These are phyloP conservation scores for Pelagia noctiluca DNA, from an alignment of 30 jellyfish, hydroid and myxozoan genomes.

Conservation along the genomic window DNA sequence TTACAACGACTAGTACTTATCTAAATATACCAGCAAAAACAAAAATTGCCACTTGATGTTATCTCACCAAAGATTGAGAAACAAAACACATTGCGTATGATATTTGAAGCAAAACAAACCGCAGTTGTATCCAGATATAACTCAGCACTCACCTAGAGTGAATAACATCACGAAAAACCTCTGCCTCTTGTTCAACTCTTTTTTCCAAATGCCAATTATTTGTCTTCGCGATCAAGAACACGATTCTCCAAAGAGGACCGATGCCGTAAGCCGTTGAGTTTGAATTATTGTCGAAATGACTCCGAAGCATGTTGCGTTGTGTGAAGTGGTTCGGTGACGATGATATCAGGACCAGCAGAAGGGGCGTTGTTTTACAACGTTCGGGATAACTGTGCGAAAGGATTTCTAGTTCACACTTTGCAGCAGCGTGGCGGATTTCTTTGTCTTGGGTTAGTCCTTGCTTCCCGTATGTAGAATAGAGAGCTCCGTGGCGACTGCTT, in stretches of 20 bases:
- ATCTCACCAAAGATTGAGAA: too few species aligned
- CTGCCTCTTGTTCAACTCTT: constrained; percentile 24
- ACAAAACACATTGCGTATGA: too few species aligned
- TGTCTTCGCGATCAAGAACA: constrained; percentile 51
- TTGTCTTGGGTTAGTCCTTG: too few species aligned
- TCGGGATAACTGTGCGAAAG: constrained; percentile 33
- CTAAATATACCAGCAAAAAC: too few species aligned
- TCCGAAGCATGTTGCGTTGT: constrained; percentile 31
- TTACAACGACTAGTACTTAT: too few species aligned
- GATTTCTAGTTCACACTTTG: neutral
- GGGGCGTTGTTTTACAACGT: constrained; percentile 28
- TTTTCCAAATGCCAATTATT: constrained; percentile 41
- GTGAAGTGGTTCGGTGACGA: constrained; percentile 47
- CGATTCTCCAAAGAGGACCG: constrained; percentile 56
- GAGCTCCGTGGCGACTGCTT: neutral
- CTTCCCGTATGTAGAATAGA: neutral
- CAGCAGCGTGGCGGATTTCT: constrained; percentile 17
- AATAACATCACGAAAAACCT: constrained; percentile 20
- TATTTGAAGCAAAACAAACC: too few species aligned
- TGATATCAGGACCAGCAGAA: constrained; percentile 31
- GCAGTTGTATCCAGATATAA: too few species aligned
- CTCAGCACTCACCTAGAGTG: too few species aligned
- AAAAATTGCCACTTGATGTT: too few species aligned
- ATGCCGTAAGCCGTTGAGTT: neutral
- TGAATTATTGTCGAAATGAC: neutral